Percentiles rank a stretch among this genome's conserved stretches.
Evolutionary conservation across 2,797 vertebrate species (phyloP).

Genomic region (Typhlichthys subterraneus): DNA sequence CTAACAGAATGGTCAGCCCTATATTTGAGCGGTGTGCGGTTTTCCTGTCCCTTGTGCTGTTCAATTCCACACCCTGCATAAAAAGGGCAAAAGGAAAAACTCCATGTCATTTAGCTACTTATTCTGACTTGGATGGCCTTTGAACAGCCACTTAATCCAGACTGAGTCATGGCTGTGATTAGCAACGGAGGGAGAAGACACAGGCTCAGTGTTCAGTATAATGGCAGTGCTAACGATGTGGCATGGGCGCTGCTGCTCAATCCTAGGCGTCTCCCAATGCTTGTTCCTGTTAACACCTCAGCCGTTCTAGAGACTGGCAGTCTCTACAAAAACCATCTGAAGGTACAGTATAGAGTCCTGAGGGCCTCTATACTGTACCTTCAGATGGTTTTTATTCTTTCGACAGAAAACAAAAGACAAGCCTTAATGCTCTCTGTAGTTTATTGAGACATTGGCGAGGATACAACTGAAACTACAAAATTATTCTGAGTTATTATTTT

Average conservation of each 20-base stretch:
- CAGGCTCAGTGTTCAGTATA: slow-evolving; percentile 55
- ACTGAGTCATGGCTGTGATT: slow-evolving; percentile 59
- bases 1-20: slow-evolving; percentile 34
- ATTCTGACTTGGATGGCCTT: slow-evolving; percentile 38
- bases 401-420: neutral
- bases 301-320: slow-evolving; percentile 55
- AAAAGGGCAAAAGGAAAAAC: slow-evolving; percentile 38
- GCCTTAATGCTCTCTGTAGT: neutral
- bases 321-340: neutral
- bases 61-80: slow-evolving; percentile 44
- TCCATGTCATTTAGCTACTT: slow-evolving; percentile 46
- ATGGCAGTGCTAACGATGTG: slow-evolving; percentile 66
- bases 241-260: slow-evolving; percentile 49
- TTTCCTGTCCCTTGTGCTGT: slow-evolving; percentile 33
- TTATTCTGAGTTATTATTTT: no score
- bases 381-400: slow-evolving; percentile 4
- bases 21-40: slow-evolving; percentile 34
- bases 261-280: slow-evolving; percentile 56
- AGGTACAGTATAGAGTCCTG: neutral
- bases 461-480: slow-evolving; percentile 8
- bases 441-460: neutral
- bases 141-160: slow-evolving; percentile 43
- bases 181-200: slow-evolving; percentile 45
- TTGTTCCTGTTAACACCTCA: slow-evolving; percentile 70
- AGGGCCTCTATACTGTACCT: slow-evolving; percentile 18